phyloP scores from a whole-genome alignment of 2,797 vertebrate species.

The Pangasius djambal region DNA sequence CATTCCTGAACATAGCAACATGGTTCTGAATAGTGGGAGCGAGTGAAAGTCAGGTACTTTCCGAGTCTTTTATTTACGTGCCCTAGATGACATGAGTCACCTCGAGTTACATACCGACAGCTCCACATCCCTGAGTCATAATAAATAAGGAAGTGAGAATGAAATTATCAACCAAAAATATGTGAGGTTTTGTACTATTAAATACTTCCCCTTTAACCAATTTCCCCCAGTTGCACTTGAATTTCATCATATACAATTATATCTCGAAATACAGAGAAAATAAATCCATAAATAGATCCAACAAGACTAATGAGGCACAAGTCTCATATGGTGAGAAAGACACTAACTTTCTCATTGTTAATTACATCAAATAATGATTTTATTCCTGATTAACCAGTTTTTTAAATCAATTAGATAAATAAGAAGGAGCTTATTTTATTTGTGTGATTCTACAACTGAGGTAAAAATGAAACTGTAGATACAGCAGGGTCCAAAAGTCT shows the following conservation, averaged over 20 bases:
- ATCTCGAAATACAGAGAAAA: neutral
- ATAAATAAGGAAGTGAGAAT: conserved; percentile 9
- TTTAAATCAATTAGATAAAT: neutral
- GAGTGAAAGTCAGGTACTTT: conserved; percentile 48
- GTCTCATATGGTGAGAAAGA: neutral
- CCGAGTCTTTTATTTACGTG: conserved; percentile 22
- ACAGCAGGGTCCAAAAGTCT: neutral
- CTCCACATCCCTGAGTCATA: conserved; percentile 21
- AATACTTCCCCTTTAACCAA: neutral
- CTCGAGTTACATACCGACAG: conserved; percentile 24
- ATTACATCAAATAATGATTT: neutral
- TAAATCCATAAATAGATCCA: neutral
- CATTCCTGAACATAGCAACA: neutral
- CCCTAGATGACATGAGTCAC: conserved; percentile 42
- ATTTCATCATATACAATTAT: neutral
- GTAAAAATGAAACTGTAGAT: neutral
- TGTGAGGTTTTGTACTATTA: neutral
- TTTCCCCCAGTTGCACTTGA: neutral
- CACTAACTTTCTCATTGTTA: too few relatives aligned
- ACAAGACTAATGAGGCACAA: neutral
- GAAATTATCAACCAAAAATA: conserved; percentile 11
- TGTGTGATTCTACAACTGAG: neutral
- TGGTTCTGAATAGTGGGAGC: neutral
- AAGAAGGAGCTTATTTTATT: neutral
- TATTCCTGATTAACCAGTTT: neutral